Conservation (phyloP, 1,140 invertebrate genomes). For the Drosophila setifemur region DNA sequence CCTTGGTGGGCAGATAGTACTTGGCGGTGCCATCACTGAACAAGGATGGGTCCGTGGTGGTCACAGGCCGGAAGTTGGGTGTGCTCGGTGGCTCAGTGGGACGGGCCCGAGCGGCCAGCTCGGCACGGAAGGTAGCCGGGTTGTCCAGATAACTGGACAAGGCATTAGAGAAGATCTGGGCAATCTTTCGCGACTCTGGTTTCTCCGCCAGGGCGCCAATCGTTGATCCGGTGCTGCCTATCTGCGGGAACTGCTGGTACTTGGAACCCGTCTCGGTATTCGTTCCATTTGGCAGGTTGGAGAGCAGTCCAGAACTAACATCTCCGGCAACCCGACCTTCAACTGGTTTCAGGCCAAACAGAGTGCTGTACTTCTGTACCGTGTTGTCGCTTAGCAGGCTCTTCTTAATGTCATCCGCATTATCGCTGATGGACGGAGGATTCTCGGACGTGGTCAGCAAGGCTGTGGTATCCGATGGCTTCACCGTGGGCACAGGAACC, state of each 20-base stretch:
- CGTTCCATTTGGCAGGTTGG: conserved; percentile 29
- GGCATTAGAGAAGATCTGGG: conserved; percentile 91
- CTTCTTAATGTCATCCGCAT: conserved; percentile 81
- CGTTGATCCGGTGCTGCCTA: conserved; percentile 71
- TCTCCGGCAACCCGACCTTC: conserved; percentile 20
- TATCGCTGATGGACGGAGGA: conserved; percentile 52
- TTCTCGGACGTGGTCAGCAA: conserved; percentile 59
- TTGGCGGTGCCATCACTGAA: conserved; percentile 74
- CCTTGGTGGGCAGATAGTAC: conserved; percentile 75
- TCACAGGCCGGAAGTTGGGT: conserved; percentile 67
- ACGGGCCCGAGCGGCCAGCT: conserved; percentile 87
- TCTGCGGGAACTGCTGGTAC: conserved; percentile 70
- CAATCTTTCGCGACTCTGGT: conserved; percentile 89
- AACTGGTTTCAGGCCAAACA: conserved; percentile 82
- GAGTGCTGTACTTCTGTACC: conserved; percentile 84
- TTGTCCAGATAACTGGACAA: conserved; percentile 91
- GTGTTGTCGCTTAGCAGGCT: conserved; percentile 85
- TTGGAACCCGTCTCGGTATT: conserved; percentile 16
- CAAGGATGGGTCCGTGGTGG: conserved; percentile 58
- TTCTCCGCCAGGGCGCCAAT: conserved; percentile 82
- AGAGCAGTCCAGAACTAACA: conserved; percentile 38
- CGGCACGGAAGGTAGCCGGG: conserved; percentile 89
- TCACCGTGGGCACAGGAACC: conserved; percentile 41
- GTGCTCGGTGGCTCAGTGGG: conserved; percentile 88
- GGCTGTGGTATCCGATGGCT: conserved; percentile 60